Evolutionary conservation across 2,888 invertebrate species (phyloP).

Genomic region (Endomychus coccineus): DNA sequence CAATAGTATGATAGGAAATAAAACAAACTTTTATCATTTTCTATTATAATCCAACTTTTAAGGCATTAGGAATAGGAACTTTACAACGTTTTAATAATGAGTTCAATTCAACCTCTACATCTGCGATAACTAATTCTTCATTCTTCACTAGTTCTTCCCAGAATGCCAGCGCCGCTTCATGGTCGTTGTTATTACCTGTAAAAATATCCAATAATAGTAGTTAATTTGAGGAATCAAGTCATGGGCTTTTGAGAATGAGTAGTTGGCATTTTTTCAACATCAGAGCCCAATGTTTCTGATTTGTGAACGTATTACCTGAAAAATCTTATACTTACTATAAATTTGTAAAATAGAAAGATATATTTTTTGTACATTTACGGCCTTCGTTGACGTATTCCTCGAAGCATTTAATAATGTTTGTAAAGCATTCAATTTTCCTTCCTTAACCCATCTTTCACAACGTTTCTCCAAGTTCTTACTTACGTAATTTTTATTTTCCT

Average conservation of each 20-base stretch:
- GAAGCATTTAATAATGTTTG: constrained; percentile 28
- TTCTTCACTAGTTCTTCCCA: constrained; percentile 47
- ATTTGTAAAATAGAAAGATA: constrained; percentile 48
- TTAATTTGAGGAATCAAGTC: too few relatives aligned
- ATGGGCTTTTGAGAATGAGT: too few relatives aligned
- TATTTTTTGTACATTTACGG: constrained; percentile 41
- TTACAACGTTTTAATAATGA: constrained; percentile 11
- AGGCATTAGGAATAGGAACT: neutral
- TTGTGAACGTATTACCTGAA: too few relatives aligned
- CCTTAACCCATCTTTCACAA: constrained; percentile 34
- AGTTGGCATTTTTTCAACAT: neutral
- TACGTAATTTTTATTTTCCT: too few relatives aligned
- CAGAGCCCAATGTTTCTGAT: constrained; percentile 2
- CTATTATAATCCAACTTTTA: too few relatives aligned
- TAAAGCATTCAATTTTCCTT: constrained; percentile 32
- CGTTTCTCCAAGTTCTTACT: constrained; percentile 29
- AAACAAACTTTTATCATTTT: too few relatives aligned
- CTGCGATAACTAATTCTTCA: constrained; percentile 24
- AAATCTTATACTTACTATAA: constrained; percentile 40
- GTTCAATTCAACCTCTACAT: constrained; percentile 8
- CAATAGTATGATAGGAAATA: too few relatives aligned
- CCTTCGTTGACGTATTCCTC: constrained; percentile 23
- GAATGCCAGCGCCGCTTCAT: constrained; percentile 41
- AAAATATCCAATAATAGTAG: constrained; percentile 18
- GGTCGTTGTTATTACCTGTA: constrained; percentile 48